Evolutionary conservation across 2,888 invertebrate genomes (phyloP), one percentile per base, ranked within the genome.

Genomic region (Globia sparganii): DNA sequence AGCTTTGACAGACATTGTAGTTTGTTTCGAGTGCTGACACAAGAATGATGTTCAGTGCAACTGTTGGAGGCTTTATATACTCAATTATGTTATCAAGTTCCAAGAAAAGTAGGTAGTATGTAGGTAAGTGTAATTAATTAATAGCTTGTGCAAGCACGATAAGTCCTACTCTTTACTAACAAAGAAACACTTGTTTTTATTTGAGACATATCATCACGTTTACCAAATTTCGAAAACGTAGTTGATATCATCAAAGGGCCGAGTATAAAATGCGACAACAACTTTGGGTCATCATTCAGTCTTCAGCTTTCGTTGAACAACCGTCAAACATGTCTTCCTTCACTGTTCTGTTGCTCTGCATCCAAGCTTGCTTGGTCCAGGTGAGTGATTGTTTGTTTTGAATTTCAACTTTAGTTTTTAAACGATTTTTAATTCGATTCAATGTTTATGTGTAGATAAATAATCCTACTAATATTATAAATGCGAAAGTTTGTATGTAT

Each of bases 281-380:
- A 3, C 46, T 71, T 18, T 3, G 0, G 53, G 8, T 53, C 21
- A 67, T 49, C 56, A 78, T 78, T 74, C 75, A 37, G 73, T 76
- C 37, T 80, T 86, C 68, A 59, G 75, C 64, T 68, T 61, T 74
- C 68, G 68, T 80, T 82, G 68, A 86, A 77, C 64, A 77, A 56
- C 18, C 18, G 9, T 59, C 15, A 59, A 88, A 85, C 74, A 91
- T 91, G 91, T 85, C 88, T 78, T 70, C 89, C 75, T 90, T 91
- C 81, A 73, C 88, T 72, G 71, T 92, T 62, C 72, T 92, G 13
- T 59, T 91, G 25, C 69, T 92, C 68, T 91, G 89, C 87, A 77
- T 87, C 78, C 91, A 91, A 82, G 90, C 90, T 86, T 91, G 89
- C 87, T 87, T 92, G 81, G 73, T 91, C 70, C 91, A 92, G 86